Percentiles rank a stretch among this genome's conserved stretches.
phyloP scores from a whole-genome alignment of 35 echinoderm and acorn worm species.

The Antedon bifida region DNA sequence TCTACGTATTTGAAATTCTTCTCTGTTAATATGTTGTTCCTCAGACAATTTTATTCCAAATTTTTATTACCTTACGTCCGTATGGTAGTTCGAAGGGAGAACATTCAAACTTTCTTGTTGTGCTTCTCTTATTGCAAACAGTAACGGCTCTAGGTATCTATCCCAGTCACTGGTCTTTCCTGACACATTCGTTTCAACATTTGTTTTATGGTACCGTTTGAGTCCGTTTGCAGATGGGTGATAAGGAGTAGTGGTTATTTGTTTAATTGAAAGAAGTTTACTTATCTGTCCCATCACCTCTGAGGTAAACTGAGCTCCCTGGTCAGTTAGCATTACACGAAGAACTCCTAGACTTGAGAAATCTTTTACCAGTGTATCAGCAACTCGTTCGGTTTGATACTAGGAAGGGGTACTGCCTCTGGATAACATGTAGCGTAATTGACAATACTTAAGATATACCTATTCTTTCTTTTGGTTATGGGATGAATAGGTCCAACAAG shows the following conservation, averaged over 20 bases:
- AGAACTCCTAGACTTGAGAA: constrained; percentile 29
- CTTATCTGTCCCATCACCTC: constrained; percentile 15
- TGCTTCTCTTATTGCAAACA: too few relatives aligned
- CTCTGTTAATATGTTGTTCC: too few relatives aligned
- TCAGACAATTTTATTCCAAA: too few relatives aligned
- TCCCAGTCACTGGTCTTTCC: too few relatives aligned
- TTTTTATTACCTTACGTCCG: too few relatives aligned
- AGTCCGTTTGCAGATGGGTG: not conserved
- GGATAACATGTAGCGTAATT: constrained; percentile 21
- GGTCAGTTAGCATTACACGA: constrained; percentile 33
- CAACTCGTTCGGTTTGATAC: constrained; percentile 41
- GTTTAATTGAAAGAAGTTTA: not conserved
- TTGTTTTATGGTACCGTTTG: not conserved
- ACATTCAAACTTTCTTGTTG: too few relatives aligned
- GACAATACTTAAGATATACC: not conserved
- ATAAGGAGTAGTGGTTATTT: not conserved
- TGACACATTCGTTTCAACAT: not conserved
- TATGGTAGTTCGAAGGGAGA: too few relatives aligned
- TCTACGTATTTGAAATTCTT: too few relatives aligned
- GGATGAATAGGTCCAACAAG: not conserved
- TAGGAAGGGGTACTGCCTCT: constrained; percentile 24
- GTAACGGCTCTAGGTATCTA: too few relatives aligned
- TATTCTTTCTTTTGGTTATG: not conserved
- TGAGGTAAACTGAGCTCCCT: constrained; percentile 27
- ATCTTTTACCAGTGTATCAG: constrained; percentile 27